phyloP scores from a whole-genome alignment of 2,113 vertebrate genomes.

The Nematolebias whitei region DNA sequence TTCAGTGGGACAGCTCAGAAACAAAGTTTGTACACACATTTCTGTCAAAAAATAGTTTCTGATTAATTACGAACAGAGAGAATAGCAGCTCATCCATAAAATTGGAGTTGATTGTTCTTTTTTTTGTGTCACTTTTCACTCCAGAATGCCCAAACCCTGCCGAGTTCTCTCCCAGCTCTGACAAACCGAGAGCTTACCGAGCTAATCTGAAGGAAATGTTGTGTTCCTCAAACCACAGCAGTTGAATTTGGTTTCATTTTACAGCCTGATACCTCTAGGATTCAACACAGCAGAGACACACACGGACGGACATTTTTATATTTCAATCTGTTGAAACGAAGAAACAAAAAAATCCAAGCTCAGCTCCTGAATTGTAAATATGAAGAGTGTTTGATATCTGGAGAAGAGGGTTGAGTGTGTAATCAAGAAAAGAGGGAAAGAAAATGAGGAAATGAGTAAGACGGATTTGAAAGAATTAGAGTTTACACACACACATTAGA shows the following conservation, averaged over 20 bases:
- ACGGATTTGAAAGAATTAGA: background rate
- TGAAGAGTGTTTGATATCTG: conserved; percentile 6
- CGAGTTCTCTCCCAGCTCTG: background rate
- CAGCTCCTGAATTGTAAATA: conserved; percentile 9
- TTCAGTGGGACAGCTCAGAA: conserved; percentile 47
- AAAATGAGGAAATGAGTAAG: conserved; percentile 9
- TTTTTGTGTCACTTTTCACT: conserved; percentile 22
- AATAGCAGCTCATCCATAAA: background rate
- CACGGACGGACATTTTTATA: background rate
- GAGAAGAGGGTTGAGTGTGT: background rate
- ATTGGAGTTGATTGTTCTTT: conserved; percentile 16
- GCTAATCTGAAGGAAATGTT: conserved; percentile 4
- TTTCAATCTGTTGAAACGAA: background rate
- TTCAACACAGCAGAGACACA: background rate
- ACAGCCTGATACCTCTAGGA: conserved; percentile 4
- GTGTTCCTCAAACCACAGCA: too few species aligned
- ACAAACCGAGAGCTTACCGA: conserved; percentile 30
- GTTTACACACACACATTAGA: conserved; percentile 26
- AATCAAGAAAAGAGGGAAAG: conserved; percentile 3
- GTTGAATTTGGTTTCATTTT: conserved; percentile 13
- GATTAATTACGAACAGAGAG: conserved; percentile 16
- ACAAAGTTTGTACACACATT: conserved; percentile 32
- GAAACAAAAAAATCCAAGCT: conserved; percentile 1
- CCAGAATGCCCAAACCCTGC: conserved; percentile 12
- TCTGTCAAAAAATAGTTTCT: conserved; percentile 57